Percentiles rank a stretch among this genome's conserved stretches.
Evolutionary conservation across 2,888 invertebrate species (phyloP).

Genomic region (Gibbula magus): DNA sequence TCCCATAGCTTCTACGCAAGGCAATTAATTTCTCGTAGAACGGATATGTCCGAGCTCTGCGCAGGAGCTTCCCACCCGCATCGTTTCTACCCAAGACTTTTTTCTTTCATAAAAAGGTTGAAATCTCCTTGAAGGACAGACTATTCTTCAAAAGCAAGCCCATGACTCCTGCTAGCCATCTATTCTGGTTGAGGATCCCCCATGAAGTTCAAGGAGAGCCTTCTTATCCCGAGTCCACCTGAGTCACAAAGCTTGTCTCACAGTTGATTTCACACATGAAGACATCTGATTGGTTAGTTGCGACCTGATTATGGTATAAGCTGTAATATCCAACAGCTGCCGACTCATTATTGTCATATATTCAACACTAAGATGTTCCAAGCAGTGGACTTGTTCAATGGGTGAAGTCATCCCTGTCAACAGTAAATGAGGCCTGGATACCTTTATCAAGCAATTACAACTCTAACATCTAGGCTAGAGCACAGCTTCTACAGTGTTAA

Average conservation of each 20-base stretch:
- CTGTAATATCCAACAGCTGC: not conserved
- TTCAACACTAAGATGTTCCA: not conserved
- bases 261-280: not conserved
- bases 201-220: not conserved
- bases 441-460: not conserved
- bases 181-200: not conserved
- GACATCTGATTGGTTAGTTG: not conserved
- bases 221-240: not conserved
- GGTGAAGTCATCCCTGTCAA: not conserved
- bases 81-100: too few species aligned
- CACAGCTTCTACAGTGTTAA: not conserved
- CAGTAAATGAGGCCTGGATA: not conserved
- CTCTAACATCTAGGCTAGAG: not conserved
- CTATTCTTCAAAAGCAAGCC: too few species aligned
- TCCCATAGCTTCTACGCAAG: too few species aligned
- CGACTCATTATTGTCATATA: not conserved
- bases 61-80: too few species aligned
- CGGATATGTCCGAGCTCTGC: too few species aligned
- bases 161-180: too few species aligned
- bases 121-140: too few species aligned
- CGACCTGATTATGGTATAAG: not conserved
- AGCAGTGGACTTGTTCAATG: not conserved
- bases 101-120: too few species aligned
- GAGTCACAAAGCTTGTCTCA: not conserved
- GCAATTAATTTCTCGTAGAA: too few species aligned